Percentiles rank a stretch among this genome's conserved stretches.
Conservation (phyloP, 2,113 vertebrate genomes). For the Triplophysa siluroides region DNA sequence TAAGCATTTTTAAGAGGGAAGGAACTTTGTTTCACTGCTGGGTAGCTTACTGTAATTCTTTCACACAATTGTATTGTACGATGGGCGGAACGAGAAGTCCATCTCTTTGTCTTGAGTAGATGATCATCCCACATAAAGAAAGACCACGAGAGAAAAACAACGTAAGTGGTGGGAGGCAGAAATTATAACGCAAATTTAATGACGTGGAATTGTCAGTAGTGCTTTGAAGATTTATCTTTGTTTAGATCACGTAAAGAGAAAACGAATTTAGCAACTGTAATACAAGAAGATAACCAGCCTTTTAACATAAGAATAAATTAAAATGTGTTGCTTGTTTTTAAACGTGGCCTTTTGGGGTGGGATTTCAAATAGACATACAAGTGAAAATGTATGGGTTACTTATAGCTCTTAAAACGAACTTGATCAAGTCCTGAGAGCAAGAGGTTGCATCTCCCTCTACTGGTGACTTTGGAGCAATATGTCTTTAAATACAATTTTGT, state of each 20-base stretch:
- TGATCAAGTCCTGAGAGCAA: neutral
- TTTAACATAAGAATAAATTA: neutral
- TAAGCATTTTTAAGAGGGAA: neutral
- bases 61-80: neutral
- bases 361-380: neutral
- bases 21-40: neutral
- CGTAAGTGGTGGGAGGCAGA: neutral
- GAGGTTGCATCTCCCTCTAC: slow-evolving; percentile 39
- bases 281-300: too few species aligned
- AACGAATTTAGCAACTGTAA: too few species aligned
- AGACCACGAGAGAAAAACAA: neutral
- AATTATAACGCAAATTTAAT: neutral
- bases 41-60: neutral
- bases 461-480: slow-evolving; percentile 31
- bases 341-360: neutral
- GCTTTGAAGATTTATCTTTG: neutral
- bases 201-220: neutral
- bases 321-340: neutral
- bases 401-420: neutral
- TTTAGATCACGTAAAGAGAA: too few species aligned
- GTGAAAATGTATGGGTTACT: neutral
- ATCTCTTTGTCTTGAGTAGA: neutral
- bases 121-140: neutral
- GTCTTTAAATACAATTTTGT: neutral
- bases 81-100: neutral